phyloP scores from a whole-genome alignment of 2,888 invertebrate genomes.

The Ophraella communa region DNA sequence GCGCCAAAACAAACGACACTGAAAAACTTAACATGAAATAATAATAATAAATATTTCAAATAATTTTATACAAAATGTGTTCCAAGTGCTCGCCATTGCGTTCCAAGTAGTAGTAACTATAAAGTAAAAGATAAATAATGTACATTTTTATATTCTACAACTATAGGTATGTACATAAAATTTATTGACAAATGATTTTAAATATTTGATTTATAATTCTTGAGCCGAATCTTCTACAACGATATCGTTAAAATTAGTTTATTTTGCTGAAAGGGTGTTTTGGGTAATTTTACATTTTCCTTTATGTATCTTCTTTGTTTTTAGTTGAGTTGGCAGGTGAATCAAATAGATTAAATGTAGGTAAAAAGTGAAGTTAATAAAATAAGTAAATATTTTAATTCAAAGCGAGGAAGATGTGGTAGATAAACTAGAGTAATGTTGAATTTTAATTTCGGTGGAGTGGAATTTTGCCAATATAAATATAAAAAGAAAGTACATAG shows the following conservation, averaged over 20 bases:
- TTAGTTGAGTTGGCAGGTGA: slow-evolving; percentile 6
- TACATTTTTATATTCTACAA: too few species aligned
- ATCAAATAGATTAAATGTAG: slow-evolving; percentile 11
- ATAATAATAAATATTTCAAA: too few species aligned
- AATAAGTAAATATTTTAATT: slow-evolving; percentile 7
- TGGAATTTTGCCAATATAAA: neutral
- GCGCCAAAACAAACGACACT: too few species aligned
- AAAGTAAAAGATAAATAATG: too few species aligned
- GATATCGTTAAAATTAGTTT: neutral
- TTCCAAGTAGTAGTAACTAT: too few species aligned
- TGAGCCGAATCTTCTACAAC: too few species aligned
- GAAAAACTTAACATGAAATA: too few species aligned
- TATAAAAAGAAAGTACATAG: neutral
- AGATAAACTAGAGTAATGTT: slow-evolving; percentile 19
- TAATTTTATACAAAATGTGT: too few species aligned
- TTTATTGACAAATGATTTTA: too few species aligned
- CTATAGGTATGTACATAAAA: too few species aligned
- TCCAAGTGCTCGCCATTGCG: too few species aligned
- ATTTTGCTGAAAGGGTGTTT: neutral
- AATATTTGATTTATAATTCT: too few species aligned
- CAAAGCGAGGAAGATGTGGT: slow-evolving; percentile 19
- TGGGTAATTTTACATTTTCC: neutral
- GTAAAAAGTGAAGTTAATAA: slow-evolving; percentile 10
- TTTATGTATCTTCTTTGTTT: neutral
- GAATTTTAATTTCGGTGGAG: neutral